A percentile compares a stretch with the other conserved stretches of the same genome.
Evolutionary conservation across 2,113 vertebrate genomes (phyloP).

Genomic region (Thamnophis sirtalis): DNA sequence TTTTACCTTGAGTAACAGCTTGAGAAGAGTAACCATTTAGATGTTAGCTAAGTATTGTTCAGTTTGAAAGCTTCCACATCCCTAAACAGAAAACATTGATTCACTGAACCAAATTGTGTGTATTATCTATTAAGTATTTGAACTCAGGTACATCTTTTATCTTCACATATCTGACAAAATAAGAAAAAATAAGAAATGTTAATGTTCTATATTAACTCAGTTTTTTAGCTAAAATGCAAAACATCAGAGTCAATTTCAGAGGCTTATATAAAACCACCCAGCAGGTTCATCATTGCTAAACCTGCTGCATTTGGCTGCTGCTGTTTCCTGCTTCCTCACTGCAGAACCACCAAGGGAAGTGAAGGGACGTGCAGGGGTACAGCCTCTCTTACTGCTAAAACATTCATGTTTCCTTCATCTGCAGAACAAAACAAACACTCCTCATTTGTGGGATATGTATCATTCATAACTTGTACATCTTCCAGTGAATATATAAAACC

Average conservation of each 20-base stretch:
- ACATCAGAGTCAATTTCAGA: not conserved
- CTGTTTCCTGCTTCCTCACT: constrained; percentile 15
- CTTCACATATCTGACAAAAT: not conserved
- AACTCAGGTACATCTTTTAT: not conserved
- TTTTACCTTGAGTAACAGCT: not conserved
- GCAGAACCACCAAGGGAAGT: constrained; percentile 1
- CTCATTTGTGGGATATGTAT: not conserved
- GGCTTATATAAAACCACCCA: not conserved
- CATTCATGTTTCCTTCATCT: not conserved
- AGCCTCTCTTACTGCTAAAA: not conserved
- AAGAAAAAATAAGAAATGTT: not conserved
- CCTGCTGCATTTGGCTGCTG: not conserved
- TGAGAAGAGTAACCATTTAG: not conserved
- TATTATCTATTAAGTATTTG: not conserved
- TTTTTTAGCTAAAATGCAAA: not conserved
- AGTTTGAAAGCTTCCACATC: not conserved
- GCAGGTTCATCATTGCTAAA: constrained; percentile 7
- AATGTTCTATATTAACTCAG: not conserved
- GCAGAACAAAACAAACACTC: not conserved
- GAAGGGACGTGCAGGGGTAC: constrained; percentile 2
- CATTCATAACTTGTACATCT: not conserved
- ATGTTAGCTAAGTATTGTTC: not conserved
- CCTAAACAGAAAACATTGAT: not conserved
- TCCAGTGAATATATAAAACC: not conserved
- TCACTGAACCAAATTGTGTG: not conserved